Evolutionary conservation across 2,797 vertebrate species (phyloP).

Genomic region (Aulostomus chinensis): DNA sequence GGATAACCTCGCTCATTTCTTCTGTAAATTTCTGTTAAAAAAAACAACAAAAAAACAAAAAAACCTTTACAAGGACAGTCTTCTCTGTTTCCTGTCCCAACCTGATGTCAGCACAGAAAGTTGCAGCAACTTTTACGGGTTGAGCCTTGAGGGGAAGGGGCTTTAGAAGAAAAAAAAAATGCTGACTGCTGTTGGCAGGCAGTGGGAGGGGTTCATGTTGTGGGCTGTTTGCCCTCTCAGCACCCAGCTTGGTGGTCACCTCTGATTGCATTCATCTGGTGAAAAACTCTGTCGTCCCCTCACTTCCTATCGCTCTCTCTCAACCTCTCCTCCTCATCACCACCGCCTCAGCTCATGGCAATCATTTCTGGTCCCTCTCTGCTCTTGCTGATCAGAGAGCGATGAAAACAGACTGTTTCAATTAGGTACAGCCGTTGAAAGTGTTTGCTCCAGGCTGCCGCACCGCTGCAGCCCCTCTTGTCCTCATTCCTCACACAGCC

Average conservation of each 20-base stretch:
- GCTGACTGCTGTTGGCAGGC: constrained; percentile 80
- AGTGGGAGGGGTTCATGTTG: constrained; percentile 70
- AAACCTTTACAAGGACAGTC: neutral
- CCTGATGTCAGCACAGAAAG: constrained; percentile 42
- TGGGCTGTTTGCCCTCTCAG: constrained; percentile 61
- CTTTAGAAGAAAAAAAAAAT: constrained; percentile 29
- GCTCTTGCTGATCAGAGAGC: constrained; percentile 37
- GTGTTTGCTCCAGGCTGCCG: constrained; percentile 62
- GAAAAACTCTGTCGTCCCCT: constrained; percentile 33
- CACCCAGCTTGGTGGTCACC: constrained; percentile 62
- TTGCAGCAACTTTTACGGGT: constrained; percentile 35
- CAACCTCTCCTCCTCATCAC: constrained; percentile 44
- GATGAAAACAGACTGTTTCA: constrained; percentile 77
- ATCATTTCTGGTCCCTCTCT: constrained; percentile 8
- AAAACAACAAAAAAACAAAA: too few relatives aligned
- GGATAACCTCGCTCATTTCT: too few relatives aligned
- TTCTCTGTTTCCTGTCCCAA: constrained; percentile 29
- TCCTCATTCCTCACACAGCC: constrained; percentile 49
- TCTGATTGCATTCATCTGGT: constrained; percentile 47
- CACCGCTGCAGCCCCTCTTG: constrained; percentile 47
- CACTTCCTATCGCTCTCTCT: constrained; percentile 33
- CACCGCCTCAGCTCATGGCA: constrained; percentile 37
- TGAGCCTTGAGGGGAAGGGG: constrained; percentile 34
- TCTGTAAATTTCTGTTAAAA: too few relatives aligned
- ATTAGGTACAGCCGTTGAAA: constrained; percentile 71